These are phyloP conservation scores for Alexandromys fortis DNA, from an alignment of 2,113 vertebrate species.

Conservation along the genomic window DNA sequence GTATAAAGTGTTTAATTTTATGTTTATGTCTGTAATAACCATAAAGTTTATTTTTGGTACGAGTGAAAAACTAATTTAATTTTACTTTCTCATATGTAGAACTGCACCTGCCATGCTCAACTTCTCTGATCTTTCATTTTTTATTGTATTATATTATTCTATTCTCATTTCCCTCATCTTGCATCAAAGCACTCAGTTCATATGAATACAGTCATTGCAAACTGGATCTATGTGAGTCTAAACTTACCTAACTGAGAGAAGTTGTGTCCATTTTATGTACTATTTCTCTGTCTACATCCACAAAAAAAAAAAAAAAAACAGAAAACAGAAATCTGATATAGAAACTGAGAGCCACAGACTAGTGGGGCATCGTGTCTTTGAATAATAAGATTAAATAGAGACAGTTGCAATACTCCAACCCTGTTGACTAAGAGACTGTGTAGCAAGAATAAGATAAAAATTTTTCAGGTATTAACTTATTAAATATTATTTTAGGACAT, in stretches of 20 bases:
- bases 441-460: not conserved
- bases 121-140: not conserved
- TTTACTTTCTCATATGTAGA: not conserved
- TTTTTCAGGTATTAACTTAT: not conserved
- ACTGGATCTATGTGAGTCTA: rapidly evolving
- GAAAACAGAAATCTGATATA: not conserved
- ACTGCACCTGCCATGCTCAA: not conserved
- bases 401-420: rapidly evolving
- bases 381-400: too few relatives aligned
- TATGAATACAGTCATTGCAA: not conserved
- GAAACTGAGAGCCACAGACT: not conserved
- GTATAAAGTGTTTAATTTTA: constrained; percentile 14
- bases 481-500: not conserved
- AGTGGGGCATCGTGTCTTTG: rapidly evolving
- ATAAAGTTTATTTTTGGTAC: not conserved
- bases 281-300: rapidly evolving
- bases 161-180: not conserved
- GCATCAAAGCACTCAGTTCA: not conserved
- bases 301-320: not conserved
- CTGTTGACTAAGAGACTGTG: not conserved
- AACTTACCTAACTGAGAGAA: rapidly evolving
- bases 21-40: not conserved
- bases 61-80: not conserved
- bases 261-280: not conserved
- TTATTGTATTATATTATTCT: not conserved